Evolutionary conservation across 92 coral and sea anemone genomes (phyloP).

Genomic region (Umimayanthus kanabou): DNA sequence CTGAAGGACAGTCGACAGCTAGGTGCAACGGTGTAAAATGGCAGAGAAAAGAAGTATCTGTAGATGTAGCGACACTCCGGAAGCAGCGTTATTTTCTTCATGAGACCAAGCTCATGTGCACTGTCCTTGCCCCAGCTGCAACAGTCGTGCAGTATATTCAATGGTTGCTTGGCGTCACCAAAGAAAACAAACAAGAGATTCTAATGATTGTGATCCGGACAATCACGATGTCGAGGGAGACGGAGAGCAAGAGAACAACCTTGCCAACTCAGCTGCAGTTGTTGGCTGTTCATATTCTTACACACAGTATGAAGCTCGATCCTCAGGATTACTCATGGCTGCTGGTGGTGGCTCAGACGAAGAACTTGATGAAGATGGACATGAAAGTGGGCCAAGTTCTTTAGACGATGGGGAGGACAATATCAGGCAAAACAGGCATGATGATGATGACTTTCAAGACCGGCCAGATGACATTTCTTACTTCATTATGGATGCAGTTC

Average conservation of each 20-base stretch:
- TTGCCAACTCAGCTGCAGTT: constrained; percentile 31
- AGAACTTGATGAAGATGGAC: constrained; percentile 23
- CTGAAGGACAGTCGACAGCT: too few species aligned
- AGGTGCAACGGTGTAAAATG: constrained; percentile 29
- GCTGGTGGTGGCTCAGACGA: constrained; percentile 27
- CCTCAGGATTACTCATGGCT: constrained; percentile 41
- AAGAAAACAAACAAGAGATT: not conserved
- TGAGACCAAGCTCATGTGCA: constrained; percentile 34
- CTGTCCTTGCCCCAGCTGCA: constrained; percentile 29
- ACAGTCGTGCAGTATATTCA: constrained; percentile 31
- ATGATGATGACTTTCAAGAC: constrained; percentile 3
- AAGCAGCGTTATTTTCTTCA: constrained; percentile 30
- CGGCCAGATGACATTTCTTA: not conserved
- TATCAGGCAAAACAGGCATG: not conserved
- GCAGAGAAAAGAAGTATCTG: constrained; percentile 46
- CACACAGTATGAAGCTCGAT: constrained; percentile 25
- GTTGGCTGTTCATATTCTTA: constrained; percentile 42
- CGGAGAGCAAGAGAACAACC: not conserved
- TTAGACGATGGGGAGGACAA: constrained; percentile 14
- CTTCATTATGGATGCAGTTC: not conserved
- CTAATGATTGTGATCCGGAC: not conserved
- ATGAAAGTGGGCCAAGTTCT: constrained; percentile 15
- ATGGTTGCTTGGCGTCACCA: constrained; percentile 39
- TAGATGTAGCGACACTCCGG: constrained; percentile 36
- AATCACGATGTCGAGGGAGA: not conserved